phyloP scores from a whole-genome alignment of 23 tunicate genomes.

The Clavelina lepadiformis region DNA sequence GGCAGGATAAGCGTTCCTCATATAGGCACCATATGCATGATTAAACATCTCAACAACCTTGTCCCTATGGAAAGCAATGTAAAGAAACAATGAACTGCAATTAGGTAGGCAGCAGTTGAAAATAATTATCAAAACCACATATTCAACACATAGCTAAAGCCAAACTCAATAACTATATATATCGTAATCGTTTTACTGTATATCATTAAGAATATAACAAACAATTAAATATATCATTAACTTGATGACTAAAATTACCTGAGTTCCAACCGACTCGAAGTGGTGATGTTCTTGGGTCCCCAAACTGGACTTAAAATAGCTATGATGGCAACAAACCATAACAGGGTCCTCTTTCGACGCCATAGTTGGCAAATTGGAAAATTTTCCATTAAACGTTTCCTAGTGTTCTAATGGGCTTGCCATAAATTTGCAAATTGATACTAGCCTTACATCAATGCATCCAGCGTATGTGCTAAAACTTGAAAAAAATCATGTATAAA shows the following conservation, averaged over 20 bases:
- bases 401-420: no score
- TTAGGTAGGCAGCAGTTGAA: not conserved
- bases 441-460: no score
- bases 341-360: no score
- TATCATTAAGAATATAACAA: not conserved
- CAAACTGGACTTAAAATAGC: no score
- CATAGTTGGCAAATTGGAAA: no score
- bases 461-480: no score
- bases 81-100: no score
- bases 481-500: no score
- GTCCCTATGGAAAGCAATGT: no score
- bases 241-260: not conserved
- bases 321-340: no score
- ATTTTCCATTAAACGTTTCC: no score
- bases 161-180: not conserved
- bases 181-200: not conserved
- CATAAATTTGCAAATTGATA: no score
- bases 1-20: conserved; percentile 92
- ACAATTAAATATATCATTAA: not conserved
- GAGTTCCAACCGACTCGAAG: conserved; percentile 21
- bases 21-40: conserved; percentile 86
- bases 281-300: conserved; percentile 6
- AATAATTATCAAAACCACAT: not conserved
- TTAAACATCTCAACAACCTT: conserved; percentile 85
- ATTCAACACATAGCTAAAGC: not conserved